These are phyloP conservation scores for Erebia palarica DNA, from an alignment of 2,888 invertebrate genomes.

Conservation along the genomic window DNA sequence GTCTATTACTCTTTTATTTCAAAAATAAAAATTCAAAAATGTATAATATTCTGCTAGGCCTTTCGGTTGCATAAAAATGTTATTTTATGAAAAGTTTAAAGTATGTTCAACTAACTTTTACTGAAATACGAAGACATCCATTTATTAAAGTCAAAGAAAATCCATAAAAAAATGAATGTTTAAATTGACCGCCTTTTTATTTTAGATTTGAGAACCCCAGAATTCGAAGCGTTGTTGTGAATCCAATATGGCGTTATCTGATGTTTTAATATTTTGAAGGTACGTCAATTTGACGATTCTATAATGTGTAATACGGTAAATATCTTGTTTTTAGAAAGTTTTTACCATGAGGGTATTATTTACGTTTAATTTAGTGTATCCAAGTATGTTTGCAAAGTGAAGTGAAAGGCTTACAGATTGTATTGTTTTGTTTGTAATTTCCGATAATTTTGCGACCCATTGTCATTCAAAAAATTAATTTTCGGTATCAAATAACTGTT, in stretches of 20 bases:
- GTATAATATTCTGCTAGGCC: too few species aligned
- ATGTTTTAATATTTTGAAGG: conserved; percentile 82
- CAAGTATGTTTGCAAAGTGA: conserved; percentile 57
- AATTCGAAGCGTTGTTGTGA: conserved; percentile 86
- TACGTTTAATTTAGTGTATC: conserved; percentile 49
- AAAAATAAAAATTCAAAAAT: too few species aligned
- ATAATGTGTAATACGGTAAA: conserved; percentile 76
- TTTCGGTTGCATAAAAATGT: not conserved
- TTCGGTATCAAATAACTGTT: conserved; percentile 38
- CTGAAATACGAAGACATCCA: too few species aligned
- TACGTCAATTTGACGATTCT: conserved; percentile 82
- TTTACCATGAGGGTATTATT: conserved; percentile 49
- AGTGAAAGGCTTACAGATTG: conserved; percentile 70
- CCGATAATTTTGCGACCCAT: conserved; percentile 73
- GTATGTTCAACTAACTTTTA: not conserved
- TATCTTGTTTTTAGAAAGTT: conserved; percentile 61
- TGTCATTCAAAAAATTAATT: conserved; percentile 44
- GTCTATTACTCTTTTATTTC: too few species aligned
- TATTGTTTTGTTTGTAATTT: conserved; percentile 83
- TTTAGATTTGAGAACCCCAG: conserved; percentile 75
- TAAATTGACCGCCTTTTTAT: conserved; percentile 60
- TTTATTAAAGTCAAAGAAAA: not conserved
- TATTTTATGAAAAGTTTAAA: not conserved
- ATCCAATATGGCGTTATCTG: conserved; percentile 87
- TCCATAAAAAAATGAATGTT: conserved; percentile 42